These are phyloP conservation scores for Tiliqua scincoides DNA, from an alignment of 2,113 vertebrate species.

Conservation along the genomic window DNA sequence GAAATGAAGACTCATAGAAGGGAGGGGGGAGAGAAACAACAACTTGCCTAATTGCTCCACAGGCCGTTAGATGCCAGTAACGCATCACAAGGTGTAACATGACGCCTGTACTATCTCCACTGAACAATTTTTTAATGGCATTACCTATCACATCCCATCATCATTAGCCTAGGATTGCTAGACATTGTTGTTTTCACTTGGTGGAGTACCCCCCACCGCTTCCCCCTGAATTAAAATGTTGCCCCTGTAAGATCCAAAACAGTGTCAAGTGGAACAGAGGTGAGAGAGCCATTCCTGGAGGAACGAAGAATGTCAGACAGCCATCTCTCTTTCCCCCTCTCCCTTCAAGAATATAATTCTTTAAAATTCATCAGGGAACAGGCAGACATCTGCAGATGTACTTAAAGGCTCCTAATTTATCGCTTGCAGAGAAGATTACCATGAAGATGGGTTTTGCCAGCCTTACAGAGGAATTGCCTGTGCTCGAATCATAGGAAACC, in stretches of 20 bases:
- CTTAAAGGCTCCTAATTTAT: constrained; percentile 53
- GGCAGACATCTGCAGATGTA: neutral
- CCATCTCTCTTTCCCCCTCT: neutral
- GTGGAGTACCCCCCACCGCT: neutral
- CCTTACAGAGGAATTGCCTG: constrained; percentile 96
- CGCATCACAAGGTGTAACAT: neutral
- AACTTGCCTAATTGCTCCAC: constrained; percentile 24
- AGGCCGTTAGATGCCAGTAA: constrained; percentile 29
- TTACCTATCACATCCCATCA: constrained; percentile 41
- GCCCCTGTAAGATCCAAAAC: constrained; percentile 5
- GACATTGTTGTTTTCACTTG: constrained; percentile 39
- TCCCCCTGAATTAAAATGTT: constrained; percentile 15
- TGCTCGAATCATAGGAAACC: constrained; percentile 95
- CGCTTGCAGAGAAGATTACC: constrained; percentile 80
- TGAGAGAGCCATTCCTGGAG: neutral
- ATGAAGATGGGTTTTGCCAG: constrained; percentile 94
- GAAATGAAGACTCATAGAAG: constrained; percentile 44
- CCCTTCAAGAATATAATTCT: constrained; percentile 6
- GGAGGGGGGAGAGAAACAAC: constrained; percentile 23
- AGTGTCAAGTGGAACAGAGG: neutral
- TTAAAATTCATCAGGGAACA: neutral
- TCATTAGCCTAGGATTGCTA: constrained; percentile 14
- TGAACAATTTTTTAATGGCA: constrained; percentile 40
- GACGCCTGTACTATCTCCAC: constrained; percentile 20
- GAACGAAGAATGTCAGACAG: constrained; percentile 19